Evolutionary conservation across 1,140 invertebrate genomes (phyloP).

Genomic region (Reticulitermes speratus): DNA sequence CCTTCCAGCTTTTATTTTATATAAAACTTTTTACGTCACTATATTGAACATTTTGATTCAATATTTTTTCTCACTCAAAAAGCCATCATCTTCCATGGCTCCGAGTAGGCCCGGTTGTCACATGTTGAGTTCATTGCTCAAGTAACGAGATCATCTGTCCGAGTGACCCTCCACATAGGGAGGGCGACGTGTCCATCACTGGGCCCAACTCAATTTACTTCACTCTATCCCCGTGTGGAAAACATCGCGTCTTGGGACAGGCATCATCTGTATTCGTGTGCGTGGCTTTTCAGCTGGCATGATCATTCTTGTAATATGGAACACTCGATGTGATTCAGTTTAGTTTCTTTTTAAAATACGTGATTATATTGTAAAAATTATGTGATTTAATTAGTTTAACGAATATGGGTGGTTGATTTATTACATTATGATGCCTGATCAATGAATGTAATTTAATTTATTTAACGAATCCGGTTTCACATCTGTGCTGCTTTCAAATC

Average conservation of each 20-base stretch:
- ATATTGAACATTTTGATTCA: neutral
- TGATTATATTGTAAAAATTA: too few species aligned
- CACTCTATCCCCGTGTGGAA: neutral
- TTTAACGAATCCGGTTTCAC: too few species aligned
- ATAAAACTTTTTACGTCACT: neutral
- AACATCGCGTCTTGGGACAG: neutral
- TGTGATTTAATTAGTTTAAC: too few species aligned
- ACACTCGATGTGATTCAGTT: too few species aligned
- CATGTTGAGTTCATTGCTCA: neutral
- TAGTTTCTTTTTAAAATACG: too few species aligned
- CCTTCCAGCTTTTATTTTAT: neutral
- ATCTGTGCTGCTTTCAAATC: too few species aligned
- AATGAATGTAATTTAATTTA: too few species aligned
- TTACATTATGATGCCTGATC: too few species aligned
- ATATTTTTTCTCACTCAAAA: neutral
- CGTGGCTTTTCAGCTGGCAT: too few species aligned
- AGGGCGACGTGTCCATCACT: neutral
- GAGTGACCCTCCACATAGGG: slow-evolving; percentile 12
- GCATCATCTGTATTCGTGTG: too few species aligned
- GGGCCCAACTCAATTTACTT: neutral
- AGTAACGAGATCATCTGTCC: slow-evolving; percentile 8
- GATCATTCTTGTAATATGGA: too few species aligned
- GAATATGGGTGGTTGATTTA: too few species aligned
- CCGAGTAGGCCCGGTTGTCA: neutral
- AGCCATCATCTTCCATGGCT: slow-evolving; percentile 5